Conservation (phyloP, 92 coral and sea anemone genomes). For the Zoanthus solanderi region DNA sequence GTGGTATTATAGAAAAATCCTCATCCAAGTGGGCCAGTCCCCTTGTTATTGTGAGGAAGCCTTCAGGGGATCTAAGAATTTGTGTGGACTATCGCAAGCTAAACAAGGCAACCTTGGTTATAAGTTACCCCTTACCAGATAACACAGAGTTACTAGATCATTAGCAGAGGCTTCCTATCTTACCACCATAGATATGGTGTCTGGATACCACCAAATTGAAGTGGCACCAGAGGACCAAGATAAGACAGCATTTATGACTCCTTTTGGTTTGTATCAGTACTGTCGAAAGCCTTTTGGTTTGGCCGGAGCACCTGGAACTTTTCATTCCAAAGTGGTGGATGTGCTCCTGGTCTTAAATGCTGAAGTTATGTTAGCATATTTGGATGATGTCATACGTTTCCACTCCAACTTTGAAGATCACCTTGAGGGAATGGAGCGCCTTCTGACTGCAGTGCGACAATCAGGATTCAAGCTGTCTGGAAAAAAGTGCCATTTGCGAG, state of each 20-base stretch:
- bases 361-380: slow-evolving; percentile 64
- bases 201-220: slow-evolving; percentile 54
- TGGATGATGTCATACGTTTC: slow-evolving; percentile 72
- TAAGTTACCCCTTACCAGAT: slow-evolving; percentile 49
- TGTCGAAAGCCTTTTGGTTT: slow-evolving; percentile 67
- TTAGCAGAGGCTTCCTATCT: slow-evolving; percentile 50
- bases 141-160: slow-evolving; percentile 47
- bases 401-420: slow-evolving; percentile 64
- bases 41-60: slow-evolving; percentile 46
- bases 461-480: slow-evolving; percentile 70
- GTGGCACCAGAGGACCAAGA: slow-evolving; percentile 59
- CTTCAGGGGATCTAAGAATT: slow-evolving; percentile 58
- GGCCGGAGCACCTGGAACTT: slow-evolving; percentile 65
- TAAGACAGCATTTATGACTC: slow-evolving; percentile 67
- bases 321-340: slow-evolving; percentile 61
- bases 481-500: slow-evolving; percentile 70
- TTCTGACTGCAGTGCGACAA: slow-evolving; percentile 49
- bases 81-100: slow-evolving; percentile 66
- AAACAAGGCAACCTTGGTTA: slow-evolving; percentile 62
- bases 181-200: slow-evolving; percentile 63
- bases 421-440: slow-evolving; percentile 49
- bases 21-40: slow-evolving; percentile 67
- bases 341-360: slow-evolving; percentile 54
- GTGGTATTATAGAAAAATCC: slow-evolving; percentile 63
- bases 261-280: slow-evolving; percentile 63